phyloP scores from a whole-genome alignment of 2,113 vertebrate species.

The Romanogobio albipinnatus region DNA sequence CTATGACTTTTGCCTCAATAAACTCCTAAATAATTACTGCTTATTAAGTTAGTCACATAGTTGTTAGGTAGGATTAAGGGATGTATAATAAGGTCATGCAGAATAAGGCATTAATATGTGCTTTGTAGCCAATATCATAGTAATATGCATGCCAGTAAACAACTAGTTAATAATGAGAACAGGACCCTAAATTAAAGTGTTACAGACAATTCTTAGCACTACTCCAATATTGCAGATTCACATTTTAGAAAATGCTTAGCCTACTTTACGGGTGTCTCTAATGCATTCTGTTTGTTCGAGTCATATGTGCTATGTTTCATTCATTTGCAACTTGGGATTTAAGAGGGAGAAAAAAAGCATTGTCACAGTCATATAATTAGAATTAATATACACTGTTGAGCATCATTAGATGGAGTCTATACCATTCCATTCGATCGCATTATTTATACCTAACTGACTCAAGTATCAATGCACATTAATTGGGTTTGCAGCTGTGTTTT shows the following conservation, averaged over 20 bases:
- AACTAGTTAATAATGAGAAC: no score
- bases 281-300: neutral
- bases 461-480: neutral
- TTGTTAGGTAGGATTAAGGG: no score
- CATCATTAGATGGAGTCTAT: neutral
- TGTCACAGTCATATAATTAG: neutral
- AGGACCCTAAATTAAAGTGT: no score
- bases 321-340: neutral
- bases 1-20: no score
- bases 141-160: no score
- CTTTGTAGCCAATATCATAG: no score
- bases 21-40: no score
- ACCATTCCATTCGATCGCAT: neutral
- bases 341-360: neutral
- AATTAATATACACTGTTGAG: neutral
- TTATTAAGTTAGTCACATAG: no score
- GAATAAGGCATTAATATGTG: no score
- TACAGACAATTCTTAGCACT: neutral
- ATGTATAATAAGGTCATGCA: no score
- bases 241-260: constrained; percentile 11
- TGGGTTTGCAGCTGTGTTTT: neutral
- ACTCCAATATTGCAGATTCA: neutral
- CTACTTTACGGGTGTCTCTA: neutral
- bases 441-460: neutral
- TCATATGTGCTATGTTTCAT: neutral